A percentile compares a stretch with the other conserved stretches of the same genome.
These are phyloP conservation scores for Reinhardtius hippoglossoides DNA, from an alignment of 2,113 vertebrate genomes.

Conservation along the genomic window DNA sequence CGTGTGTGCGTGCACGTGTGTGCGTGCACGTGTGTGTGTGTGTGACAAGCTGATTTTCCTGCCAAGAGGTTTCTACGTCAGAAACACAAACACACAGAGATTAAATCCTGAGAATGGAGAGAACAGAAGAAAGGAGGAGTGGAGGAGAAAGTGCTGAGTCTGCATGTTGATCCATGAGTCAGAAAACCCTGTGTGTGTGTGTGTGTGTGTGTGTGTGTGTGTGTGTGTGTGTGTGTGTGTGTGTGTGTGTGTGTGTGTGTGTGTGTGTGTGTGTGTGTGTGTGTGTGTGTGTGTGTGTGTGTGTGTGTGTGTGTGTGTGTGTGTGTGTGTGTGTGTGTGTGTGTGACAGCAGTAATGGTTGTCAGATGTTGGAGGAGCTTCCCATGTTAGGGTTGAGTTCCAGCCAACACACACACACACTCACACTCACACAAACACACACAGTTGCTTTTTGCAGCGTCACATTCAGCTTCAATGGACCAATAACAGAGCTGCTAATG, in stretches of 20 bases:
- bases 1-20: not conserved
- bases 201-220: constrained; percentile 10
- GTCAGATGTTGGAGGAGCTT: constrained; percentile 72
- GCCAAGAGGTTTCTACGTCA: constrained; percentile 44
- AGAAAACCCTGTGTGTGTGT: constrained; percentile 59
- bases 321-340: constrained; percentile 11
- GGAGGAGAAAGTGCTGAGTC: constrained; percentile 62
- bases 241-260: constrained; percentile 15
- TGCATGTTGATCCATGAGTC: constrained; percentile 72
- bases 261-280: constrained; percentile 24
- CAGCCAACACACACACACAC: constrained; percentile 41
- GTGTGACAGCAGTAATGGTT: constrained; percentile 59
- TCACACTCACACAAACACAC: constrained; percentile 5
- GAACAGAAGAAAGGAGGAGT: constrained; percentile 5
- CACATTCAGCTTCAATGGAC: constrained; percentile 48
- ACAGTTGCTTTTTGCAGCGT: constrained; percentile 40
- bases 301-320: constrained; percentile 19
- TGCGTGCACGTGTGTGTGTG: no score
- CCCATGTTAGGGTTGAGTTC: constrained; percentile 57
- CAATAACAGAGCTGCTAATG: constrained; percentile 53
- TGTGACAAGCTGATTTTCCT: no score
- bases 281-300: constrained; percentile 13
- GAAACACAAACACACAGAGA: constrained; percentile 17
- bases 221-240: constrained; percentile 9
- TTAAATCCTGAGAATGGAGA: constrained; percentile 41